phyloP scores from a whole-genome alignment of 1,140 invertebrate genomes.

The Zaprionus inermis region DNA sequence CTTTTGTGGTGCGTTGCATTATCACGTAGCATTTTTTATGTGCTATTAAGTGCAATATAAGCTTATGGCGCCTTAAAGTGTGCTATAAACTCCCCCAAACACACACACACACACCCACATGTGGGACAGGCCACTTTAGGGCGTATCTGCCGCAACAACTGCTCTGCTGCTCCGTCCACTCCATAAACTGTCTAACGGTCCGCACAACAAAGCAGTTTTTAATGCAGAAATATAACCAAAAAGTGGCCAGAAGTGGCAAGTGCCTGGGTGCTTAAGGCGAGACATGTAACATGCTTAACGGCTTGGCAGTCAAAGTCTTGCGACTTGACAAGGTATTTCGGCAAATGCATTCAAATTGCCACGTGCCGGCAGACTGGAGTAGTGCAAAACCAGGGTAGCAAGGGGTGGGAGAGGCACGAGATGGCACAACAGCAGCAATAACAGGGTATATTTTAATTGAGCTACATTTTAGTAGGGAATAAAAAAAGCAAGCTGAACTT shows the following conservation, averaged over 20 bases:
- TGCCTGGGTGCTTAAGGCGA: constrained; percentile 23
- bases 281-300: constrained; percentile 8
- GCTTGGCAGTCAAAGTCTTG: not conserved
- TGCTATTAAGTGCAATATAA: constrained; percentile 80
- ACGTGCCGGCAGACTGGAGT: not conserved
- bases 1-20: constrained; percentile 75
- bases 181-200: constrained; percentile 53
- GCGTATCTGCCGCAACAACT: constrained; percentile 42
- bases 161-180: constrained; percentile 19
- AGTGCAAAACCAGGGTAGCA: no score
- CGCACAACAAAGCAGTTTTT: constrained; percentile 52
- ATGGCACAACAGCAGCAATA: not conserved
- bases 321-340: not conserved
- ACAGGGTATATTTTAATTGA: constrained; percentile 2
- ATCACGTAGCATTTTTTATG: constrained; percentile 77
- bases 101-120: constrained; percentile 6
- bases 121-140: constrained; percentile 56
- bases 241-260: constrained; percentile 31
- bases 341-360: not conserved
- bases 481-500: not conserved
- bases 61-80: constrained; percentile 73
- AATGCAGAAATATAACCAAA: constrained; percentile 53
- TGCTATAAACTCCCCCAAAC: constrained; percentile 65
- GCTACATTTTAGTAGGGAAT: not conserved
- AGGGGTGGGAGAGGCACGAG: no score